Conservation (phyloP, 92 coral and sea anemone species). For the Anthopleura xanthogrammica region DNA sequence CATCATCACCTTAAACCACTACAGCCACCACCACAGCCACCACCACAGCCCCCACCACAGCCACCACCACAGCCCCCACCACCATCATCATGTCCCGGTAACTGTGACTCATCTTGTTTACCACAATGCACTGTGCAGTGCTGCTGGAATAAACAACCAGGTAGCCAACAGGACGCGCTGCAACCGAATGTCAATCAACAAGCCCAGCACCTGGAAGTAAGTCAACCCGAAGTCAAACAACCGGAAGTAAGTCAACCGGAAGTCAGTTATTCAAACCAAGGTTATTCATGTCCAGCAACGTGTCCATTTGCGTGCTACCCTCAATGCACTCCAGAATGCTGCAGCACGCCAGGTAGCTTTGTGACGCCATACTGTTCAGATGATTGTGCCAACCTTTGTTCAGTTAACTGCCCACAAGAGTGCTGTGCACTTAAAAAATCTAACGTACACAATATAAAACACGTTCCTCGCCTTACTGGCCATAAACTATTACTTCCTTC, state of each 20-base stretch:
- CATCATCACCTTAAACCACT: not conserved
- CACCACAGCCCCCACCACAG: conserved; percentile 3
- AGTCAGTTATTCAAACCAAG: not conserved
- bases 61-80: not conserved
- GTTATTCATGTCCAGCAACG: conserved; percentile 48
- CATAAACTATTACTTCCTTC: not conserved
- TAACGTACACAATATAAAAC: not conserved
- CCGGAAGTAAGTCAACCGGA: conserved; percentile 3
- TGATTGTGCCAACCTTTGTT: conserved; percentile 60
- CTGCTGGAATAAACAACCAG: conserved; percentile 32
- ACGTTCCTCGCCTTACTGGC: not conserved
- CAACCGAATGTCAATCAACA: not conserved
- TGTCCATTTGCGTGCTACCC: conserved; percentile 57
- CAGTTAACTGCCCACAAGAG: conserved; percentile 56
- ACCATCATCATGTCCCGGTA: conserved; percentile 48
- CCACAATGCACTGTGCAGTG: conserved; percentile 65
- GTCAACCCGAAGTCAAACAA: not conserved
- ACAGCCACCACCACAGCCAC: not conserved
- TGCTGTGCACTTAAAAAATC: conserved; percentile 62
- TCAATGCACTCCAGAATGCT: conserved; percentile 65
- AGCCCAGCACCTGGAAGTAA: not conserved
- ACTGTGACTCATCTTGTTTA: conserved; percentile 45
- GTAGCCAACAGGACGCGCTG: not conserved
- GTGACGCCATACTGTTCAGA: conserved; percentile 41
- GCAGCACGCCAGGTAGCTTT: conserved; percentile 26